Percentiles rank a stretch among this genome's conserved stretches.
These are phyloP conservation scores for Scleropages formosus DNA, from an alignment of 2,797 vertebrate genomes.

Conservation along the genomic window DNA sequence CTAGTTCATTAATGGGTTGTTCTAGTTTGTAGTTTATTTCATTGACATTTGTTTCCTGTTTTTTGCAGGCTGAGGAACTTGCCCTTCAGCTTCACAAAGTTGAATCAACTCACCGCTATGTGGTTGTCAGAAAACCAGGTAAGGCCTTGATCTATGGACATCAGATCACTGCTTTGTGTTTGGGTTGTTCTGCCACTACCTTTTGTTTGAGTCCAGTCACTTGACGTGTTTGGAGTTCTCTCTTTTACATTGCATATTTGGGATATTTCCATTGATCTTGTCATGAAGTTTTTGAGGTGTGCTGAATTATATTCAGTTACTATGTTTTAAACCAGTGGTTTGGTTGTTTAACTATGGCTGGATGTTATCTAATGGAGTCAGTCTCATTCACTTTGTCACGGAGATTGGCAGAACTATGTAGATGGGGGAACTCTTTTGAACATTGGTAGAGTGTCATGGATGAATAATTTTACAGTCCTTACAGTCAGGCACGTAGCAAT, in stretches of 20 bases:
- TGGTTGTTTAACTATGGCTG: no score
- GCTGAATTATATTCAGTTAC: no score
- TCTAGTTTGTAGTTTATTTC: no score
- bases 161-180: no score
- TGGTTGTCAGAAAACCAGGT: slow-evolving; percentile 99
- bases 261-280: not conserved
- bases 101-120: slow-evolving; percentile 94
- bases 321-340: no score
- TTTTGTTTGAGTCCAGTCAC: no score
- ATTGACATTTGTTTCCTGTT: not conserved
- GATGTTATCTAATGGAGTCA: no score
- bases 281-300: no score
- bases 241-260: not conserved
- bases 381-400: not conserved
- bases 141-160: slow-evolving; percentile 19
- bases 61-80: slow-evolving; percentile 85
- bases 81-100: slow-evolving; percentile 92
- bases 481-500: no score
- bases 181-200: no score
- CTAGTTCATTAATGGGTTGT: not conserved
- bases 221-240: not conserved
- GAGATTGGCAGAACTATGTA: not conserved
- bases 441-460: slow-evolving; percentile 10
- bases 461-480: no score
- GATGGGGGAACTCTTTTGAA: slow-evolving; percentile 30